A percentile compares a stretch with the other conserved stretches of the same genome.
Evolutionary conservation across 2,888 invertebrate genomes (phyloP).

Genomic region (Aricia artaxerxes): DNA sequence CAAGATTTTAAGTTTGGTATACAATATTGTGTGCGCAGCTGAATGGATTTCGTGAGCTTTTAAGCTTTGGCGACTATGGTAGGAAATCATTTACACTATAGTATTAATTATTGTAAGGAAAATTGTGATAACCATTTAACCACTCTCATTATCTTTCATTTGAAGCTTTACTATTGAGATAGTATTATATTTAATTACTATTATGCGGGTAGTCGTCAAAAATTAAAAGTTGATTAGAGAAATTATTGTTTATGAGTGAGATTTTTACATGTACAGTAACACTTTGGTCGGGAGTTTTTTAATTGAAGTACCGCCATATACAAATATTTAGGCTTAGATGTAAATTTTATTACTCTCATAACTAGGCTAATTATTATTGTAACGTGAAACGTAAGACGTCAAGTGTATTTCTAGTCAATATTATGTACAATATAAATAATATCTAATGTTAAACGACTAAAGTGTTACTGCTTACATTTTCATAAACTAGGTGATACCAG

Average conservation of each 20-base stretch:
- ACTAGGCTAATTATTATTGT: slow-evolving; percentile 18
- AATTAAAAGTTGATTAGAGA: not conserved
- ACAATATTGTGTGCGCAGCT: not conserved
- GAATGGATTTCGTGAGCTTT: slow-evolving; percentile 35
- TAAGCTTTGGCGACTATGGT: slow-evolving; percentile 8
- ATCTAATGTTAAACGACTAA: not conserved
- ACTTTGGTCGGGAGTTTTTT: slow-evolving; percentile 8
- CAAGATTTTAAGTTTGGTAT: not conserved
- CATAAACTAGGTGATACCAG: not conserved
- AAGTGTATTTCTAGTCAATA: slow-evolving; percentile 14
- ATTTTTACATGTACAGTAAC: slow-evolving; percentile 23
- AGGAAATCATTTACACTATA: slow-evolving; percentile 3
- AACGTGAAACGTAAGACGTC: slow-evolving; percentile 5
- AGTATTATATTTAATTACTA: not conserved
- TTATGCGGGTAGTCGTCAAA: not conserved
- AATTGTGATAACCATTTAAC: slow-evolving; percentile 20
- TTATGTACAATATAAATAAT: slow-evolving; percentile 5
- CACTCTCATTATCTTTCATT: slow-evolving; percentile 9
- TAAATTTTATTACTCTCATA: slow-evolving; percentile 25
- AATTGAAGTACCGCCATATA: slow-evolving; percentile 13
- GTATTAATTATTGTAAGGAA: slow-evolving; percentile 11
- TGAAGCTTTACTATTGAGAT: not conserved
- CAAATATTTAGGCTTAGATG: slow-evolving; percentile 26
- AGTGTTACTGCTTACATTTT: slow-evolving; percentile 26
- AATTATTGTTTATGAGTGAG: slow-evolving; percentile 15